Base-by-base conservation (phyloP, 1,140 invertebrate species). In the Tetramorium simillimum region DNA sequence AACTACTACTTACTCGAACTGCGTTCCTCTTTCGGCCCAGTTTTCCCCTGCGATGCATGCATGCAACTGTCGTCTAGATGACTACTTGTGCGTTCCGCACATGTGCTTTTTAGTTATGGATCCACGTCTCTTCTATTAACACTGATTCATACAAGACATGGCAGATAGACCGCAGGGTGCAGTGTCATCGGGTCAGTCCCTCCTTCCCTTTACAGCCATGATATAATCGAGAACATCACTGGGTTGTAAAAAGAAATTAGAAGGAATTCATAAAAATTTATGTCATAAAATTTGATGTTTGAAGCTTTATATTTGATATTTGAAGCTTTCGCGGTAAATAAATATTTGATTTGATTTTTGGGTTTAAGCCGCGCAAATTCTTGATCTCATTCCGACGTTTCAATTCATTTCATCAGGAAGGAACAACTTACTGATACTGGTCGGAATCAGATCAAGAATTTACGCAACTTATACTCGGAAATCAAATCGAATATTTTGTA, bases 91-190 rank as follows among this genome's bases (percentile, higher is more conserved):
- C 86, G 75, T 88, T 86, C 62, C 86, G 60, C 63, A 89, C 81
- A 91, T 89, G 70, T 89, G 56, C 60, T 82, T 85, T 86, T 91
- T 88, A 91, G 91, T 69, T 73, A 88, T 88, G 69, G 82, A 86
- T 86, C 88, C 77, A 60, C 40, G 33, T 88, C 86, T 77, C 90
- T 63, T 81, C 49, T 91, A 89, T 91, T 91, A 86, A 89, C 90
- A 89, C 90, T 91, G 90, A 91, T 91, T 89, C 90, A 46, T 58
- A 73, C 62, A 86, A 80, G 81, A 89, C 87, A 75, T 87, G 80
- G 75, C 24, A 46, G 12, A 53, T 9, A 40, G 49, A 21, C 1
- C 14, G 24, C 67, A 56, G 65, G 40, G 33, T 46, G 18, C 49
- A 76, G 49, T 60, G 63, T 67, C 49, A 24, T 62, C 46, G n/a